A percentile compares a stretch with the other conserved stretches of the same genome.
phyloP scores from a whole-genome alignment of 2,888 invertebrate species.

The Andrena camellia region DNA sequence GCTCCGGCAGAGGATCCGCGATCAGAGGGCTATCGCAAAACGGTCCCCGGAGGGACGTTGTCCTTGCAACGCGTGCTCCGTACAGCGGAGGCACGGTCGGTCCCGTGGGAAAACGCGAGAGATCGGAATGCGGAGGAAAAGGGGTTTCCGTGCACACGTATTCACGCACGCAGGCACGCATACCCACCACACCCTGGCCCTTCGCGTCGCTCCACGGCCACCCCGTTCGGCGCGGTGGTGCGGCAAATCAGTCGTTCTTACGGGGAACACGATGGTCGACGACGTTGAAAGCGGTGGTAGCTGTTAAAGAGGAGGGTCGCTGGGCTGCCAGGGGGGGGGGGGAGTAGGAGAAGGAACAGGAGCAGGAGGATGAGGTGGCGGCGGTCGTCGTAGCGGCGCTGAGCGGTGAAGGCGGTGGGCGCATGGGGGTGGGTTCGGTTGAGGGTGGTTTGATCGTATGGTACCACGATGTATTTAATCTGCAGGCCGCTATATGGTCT shows the following conservation, averaged over 20 bases:
- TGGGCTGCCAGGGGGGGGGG: constrained; percentile 32
- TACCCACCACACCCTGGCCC: constrained; percentile 50
- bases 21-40: constrained; percentile 69
- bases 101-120: constrained; percentile 72
- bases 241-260: constrained; percentile 76
- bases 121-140: constrained; percentile 73
- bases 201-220: constrained; percentile 46
- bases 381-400: constrained; percentile 44
- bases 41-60: constrained; percentile 69
- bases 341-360: constrained; percentile 11
- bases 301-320: constrained; percentile 74
- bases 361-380: constrained; percentile 21
- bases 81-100: constrained; percentile 43
- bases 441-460: constrained; percentile 77
- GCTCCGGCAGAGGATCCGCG: constrained; percentile 48
- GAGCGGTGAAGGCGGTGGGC: constrained; percentile 46
- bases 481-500: constrained; percentile 80
- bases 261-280: constrained; percentile 75
- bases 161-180: constrained; percentile 19
- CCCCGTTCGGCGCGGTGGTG: constrained; percentile 71
- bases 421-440: constrained; percentile 47
- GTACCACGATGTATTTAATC: constrained; percentile 82
- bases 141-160: constrained; percentile 61
- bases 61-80: constrained; percentile 64
- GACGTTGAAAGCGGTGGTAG: constrained; percentile 74